Base-by-base conservation (phyloP, 1,140 invertebrate species). In the Neodiprion virginianus region DNA sequence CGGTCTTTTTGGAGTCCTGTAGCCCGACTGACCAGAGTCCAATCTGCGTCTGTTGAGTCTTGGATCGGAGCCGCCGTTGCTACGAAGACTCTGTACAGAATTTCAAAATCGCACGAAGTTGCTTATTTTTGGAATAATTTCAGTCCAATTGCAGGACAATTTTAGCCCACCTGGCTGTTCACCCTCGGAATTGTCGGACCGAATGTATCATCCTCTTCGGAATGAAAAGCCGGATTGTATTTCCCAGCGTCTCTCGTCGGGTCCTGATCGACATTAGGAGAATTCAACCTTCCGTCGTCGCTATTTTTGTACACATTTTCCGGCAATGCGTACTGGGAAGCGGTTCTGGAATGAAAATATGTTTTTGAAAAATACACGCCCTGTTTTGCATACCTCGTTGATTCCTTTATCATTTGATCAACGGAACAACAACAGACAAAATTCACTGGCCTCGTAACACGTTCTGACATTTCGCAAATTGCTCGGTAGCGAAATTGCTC, bases 1-100 rank as follows among this genome's bases (percentile, higher is more conserved):
- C 14, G 67, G 67, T 69, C 67, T 69, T 69, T 23, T 69, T 69
- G 40, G 23, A 69, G 10, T 69, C 23, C 40, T 69, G 14, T 14
- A 8, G 8, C 11, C 11, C 53, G 8, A 17, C n/a, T 61, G 53
- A 17, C 53, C 53, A 17, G 14, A 17, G 12, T 47, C 40, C 23
- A 14, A 14, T 69, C 67, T 11, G 23, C 67, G 67, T 8, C 14
- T 17, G 23, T 47, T 21, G 67, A 11, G 12, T 23, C 40, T 69
- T 21, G 40, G 40, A 21, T 69, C 40, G 11, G 67, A 9, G 21
- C 21, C 21, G 10, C 23, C 53, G 8, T 12, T 61, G n/a, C n/a
- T 61, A 12, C n/a, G 53, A 61, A 61, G 11, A 5, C 5, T 12
- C 53, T 61, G 8, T 12, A 61, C n/a, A 40, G 53, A 61, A 8